phyloP scores from a whole-genome alignment of 2,797 vertebrate species.

The Diceros bicornis region DNA sequence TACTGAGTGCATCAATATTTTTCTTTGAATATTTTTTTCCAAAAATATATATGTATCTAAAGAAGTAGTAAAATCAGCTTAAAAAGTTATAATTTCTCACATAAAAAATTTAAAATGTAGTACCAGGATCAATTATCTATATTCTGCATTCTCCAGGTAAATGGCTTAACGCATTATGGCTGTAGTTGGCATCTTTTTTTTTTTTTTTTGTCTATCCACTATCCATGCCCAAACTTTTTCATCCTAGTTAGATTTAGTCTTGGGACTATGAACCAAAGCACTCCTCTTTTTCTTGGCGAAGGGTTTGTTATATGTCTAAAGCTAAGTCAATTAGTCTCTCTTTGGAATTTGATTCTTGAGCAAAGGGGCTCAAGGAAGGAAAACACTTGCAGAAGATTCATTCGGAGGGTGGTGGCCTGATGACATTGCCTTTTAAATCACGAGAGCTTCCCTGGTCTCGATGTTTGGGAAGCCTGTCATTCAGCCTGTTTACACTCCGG shows the following conservation, averaged over 20 bases:
- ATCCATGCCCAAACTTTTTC: neutral
- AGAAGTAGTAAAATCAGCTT: neutral
- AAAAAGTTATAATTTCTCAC: neutral
- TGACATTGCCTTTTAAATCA: conserved; percentile 25
- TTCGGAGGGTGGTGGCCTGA: neutral
- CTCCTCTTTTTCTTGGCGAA: neutral
- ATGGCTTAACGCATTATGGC: neutral
- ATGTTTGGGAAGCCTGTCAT: neutral
- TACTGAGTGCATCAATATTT: neutral
- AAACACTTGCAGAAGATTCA: neutral
- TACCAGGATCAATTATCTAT: neutral
- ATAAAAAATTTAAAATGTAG: neutral
- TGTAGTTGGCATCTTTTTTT: no score
- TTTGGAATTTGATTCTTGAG: neutral
- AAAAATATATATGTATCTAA: neutral
- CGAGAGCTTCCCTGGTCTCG: neutral
- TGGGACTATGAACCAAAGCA: neutral
- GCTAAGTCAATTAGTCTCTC: neutral
- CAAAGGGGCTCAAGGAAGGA: neutral
- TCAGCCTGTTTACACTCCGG: neutral
- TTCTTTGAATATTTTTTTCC: neutral
- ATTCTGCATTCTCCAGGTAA: neutral
- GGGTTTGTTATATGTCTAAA: neutral
- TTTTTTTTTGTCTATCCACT: neutral
- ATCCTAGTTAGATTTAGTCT: neutral